Base-by-base conservation (phyloP, 1,140 invertebrate genomes). In the Eciton burchellii region DNA sequence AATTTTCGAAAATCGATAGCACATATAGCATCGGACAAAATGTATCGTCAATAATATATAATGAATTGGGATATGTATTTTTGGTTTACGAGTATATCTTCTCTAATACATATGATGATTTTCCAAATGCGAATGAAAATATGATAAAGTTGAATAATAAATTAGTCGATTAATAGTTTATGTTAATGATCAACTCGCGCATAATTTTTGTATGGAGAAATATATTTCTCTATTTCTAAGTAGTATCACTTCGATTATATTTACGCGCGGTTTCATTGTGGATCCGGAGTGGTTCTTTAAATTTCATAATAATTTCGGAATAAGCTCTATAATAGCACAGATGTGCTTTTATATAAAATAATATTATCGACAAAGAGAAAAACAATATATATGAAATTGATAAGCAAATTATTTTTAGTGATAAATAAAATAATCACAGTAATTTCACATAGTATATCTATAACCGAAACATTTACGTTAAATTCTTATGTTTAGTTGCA, bases 231-330 rank as follows among this genome's bases (percentile, higher is more conserved):
- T 9, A 26, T 71, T 81, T 71, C n/a, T n/a, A n/a, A n/a, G 4
- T 45, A 6, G 12, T 71, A 47, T 70, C 4, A 16, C 26, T 76
- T 76, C 14, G n/a, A 66, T 45, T 12, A 60, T 3, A 19, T 65
- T 84, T 49, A n/a, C n/a, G 19, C 29, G 11, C 24, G 14, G 24
- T 62, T 49, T 77, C 16, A 14, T 84, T 84, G n/a, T 19, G 12
- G 49, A 79, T 84, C 21, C 29, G 65, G 26, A 84, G 45, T 84
- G 65, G 45, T 85, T 56, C 72, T 82, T 84, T 41, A 24, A 62
- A 83, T 83, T 52, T 47, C 56, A 21, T 41, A 68, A 21, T n/a
- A n/a, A n/a, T n/a, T n/a, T 70, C n/a, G 54, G 29, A 35, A 47
- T 56, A n/a, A 9, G 11, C 41, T 35, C 63, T 16, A 79, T 43